Percentiles rank a stretch among this genome's conserved stretches.
Conservation (phyloP, 2,113 vertebrate species). For the Platichthys flesus region DNA sequence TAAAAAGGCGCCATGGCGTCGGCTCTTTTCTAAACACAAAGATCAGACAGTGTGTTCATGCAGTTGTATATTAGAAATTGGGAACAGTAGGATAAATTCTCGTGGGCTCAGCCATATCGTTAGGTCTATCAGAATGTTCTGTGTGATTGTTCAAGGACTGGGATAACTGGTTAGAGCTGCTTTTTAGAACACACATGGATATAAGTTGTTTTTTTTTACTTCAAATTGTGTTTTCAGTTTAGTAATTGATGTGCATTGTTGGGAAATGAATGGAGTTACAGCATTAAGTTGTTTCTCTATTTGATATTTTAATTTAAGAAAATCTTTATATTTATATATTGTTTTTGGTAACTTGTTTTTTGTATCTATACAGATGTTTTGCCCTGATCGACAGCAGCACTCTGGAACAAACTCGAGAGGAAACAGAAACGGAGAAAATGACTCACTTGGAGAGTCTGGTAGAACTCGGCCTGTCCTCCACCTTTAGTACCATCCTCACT, state of each 20-base stretch:
- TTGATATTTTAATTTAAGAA: neutral
- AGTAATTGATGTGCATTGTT: too few relatives aligned
- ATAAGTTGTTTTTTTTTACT: too few relatives aligned
- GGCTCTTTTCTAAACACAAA: too few relatives aligned
- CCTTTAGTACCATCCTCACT: constrained; percentile 98
- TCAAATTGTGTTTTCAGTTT: neutral
- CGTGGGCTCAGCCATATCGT: too few relatives aligned
- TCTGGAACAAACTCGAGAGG: constrained; percentile 96
- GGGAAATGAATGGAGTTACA: neutral
- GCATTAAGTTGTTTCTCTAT: neutral
- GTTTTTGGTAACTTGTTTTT: neutral
- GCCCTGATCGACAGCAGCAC: constrained; percentile 98
- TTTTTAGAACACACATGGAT: neutral
- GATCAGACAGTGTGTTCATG: too few relatives aligned
- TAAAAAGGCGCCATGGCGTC: too few relatives aligned
- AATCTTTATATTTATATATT: neutral
- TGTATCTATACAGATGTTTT: constrained; percentile 88
- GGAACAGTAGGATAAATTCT: too few relatives aligned
- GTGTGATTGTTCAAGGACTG: too few relatives aligned
- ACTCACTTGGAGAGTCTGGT: constrained; percentile 97
- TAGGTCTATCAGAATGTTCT: too few relatives aligned
- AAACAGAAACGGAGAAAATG: constrained; percentile 99
- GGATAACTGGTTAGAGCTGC: neutral
- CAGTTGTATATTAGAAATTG: too few relatives aligned
- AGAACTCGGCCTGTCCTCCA: constrained; percentile 96